Evolutionary conservation across 2,888 invertebrate genomes (phyloP).

Genomic region (Leptinotarsa peninsularis): DNA sequence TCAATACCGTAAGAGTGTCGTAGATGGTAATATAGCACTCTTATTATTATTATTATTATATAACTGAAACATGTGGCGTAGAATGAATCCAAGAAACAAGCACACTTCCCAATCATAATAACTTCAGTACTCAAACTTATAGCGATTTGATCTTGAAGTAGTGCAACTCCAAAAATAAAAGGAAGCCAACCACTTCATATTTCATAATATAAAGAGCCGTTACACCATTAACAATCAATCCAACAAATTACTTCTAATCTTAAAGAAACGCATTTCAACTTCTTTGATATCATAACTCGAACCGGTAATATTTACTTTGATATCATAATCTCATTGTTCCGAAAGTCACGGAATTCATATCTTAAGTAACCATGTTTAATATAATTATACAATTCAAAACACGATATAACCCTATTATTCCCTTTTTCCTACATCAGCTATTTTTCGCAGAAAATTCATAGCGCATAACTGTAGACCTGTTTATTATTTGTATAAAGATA

Average conservation of each 20-base stretch:
- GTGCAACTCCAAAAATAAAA: too few species aligned
- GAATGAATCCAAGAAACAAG: too few species aligned
- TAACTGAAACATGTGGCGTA: too few species aligned
- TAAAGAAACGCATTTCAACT: background rate
- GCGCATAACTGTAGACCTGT: constrained; percentile 61
- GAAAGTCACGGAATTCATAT: constrained; percentile 63
- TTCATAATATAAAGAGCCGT: too few species aligned
- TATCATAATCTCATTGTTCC: constrained; percentile 60
- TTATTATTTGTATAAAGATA: constrained; percentile 65
- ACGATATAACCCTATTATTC: constrained; percentile 62
- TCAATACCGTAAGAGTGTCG: too few species aligned
- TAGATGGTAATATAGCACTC: too few species aligned
- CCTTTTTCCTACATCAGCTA: constrained; percentile 51
- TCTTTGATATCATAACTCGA: background rate
- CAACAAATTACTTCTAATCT: background rate
- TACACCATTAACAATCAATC: background rate
- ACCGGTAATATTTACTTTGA: constrained; percentile 34
- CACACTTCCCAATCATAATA: too few species aligned
- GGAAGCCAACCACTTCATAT: too few species aligned
- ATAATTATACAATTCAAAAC: constrained; percentile 64
- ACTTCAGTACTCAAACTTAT: too few species aligned
- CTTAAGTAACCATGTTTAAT: constrained; percentile 64
- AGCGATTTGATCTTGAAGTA: too few species aligned
- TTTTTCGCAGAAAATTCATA: constrained; percentile 57
- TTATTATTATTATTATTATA: too few species aligned